These are phyloP conservation scores for Nothocercus julius DNA, from an alignment of 2,113 vertebrate species.

Conservation along the genomic window DNA sequence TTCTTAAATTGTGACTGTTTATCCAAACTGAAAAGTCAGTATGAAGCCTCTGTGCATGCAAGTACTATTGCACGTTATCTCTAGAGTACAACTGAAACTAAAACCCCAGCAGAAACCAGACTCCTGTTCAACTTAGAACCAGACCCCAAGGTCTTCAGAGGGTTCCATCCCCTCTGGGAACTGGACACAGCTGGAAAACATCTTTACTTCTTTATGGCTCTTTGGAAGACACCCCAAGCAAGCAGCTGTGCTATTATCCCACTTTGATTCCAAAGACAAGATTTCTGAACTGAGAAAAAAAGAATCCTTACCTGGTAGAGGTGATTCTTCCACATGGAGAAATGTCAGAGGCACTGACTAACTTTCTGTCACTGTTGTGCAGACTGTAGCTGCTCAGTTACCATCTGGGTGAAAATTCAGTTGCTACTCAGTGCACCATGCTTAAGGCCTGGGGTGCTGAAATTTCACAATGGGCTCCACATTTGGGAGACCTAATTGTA, in stretches of 20 bases:
- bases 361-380: background rate
- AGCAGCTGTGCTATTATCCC: background rate
- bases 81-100: background rate
- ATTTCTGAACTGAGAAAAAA: background rate
- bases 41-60: background rate
- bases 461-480: background rate
- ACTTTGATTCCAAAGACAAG: background rate
- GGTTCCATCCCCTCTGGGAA: background rate
- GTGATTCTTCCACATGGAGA: background rate
- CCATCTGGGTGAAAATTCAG: background rate
- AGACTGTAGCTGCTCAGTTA: background rate
- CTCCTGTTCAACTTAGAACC: background rate
- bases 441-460: background rate
- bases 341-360: background rate
- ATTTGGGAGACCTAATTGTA: background rate
- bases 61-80: background rate
- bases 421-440: background rate
- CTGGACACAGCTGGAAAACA: background rate
- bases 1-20: background rate
- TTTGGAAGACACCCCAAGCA: background rate
- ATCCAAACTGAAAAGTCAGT: background rate
- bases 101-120: background rate
- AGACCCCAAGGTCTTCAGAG: background rate
- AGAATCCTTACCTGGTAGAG: background rate
- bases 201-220: background rate